These are phyloP conservation scores for Aphelinus atriplicis DNA, from an alignment of 1,140 invertebrate species.

Conservation along the genomic window DNA sequence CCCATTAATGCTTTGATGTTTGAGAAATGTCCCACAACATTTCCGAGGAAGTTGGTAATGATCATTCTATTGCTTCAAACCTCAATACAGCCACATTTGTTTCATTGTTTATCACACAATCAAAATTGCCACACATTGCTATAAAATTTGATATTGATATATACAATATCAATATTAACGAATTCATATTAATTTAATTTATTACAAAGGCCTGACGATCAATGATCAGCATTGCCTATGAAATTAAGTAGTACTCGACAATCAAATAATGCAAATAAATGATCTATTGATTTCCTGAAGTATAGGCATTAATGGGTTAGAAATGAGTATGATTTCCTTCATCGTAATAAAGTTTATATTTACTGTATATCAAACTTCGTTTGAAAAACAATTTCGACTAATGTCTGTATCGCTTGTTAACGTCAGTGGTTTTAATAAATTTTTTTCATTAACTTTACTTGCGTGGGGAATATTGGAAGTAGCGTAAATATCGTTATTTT, in stretches of 20 bases:
- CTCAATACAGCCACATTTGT: too few relatives aligned
- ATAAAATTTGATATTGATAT: too few relatives aligned
- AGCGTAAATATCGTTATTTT: constrained; percentile 59
- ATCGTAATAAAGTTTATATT: constrained; percentile 9
- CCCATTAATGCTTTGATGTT: neutral
- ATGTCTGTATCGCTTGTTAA: constrained; percentile 43
- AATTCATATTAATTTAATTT: too few relatives aligned
- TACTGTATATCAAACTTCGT: constrained; percentile 34
- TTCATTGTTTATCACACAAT: too few relatives aligned
- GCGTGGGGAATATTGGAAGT: constrained; percentile 56
- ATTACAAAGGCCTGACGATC: too few relatives aligned
- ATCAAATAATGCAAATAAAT: constrained; percentile 27
- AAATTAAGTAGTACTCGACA: neutral
- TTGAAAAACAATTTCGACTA: constrained; percentile 31
- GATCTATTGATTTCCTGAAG: neutral
- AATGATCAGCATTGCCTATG: too few relatives aligned
- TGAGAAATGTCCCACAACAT: neutral
- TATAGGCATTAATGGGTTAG: too few relatives aligned
- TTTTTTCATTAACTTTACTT: constrained; percentile 49
- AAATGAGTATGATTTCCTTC: neutral
- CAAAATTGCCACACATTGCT: too few relatives aligned
- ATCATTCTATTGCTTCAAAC: too few relatives aligned
- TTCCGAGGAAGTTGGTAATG: neutral
- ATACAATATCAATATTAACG: too few relatives aligned
- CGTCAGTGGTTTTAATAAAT: constrained; percentile 43